phyloP scores from a whole-genome alignment of 2,888 invertebrate species.

The Stenoptilia bipunctidactyla region DNA sequence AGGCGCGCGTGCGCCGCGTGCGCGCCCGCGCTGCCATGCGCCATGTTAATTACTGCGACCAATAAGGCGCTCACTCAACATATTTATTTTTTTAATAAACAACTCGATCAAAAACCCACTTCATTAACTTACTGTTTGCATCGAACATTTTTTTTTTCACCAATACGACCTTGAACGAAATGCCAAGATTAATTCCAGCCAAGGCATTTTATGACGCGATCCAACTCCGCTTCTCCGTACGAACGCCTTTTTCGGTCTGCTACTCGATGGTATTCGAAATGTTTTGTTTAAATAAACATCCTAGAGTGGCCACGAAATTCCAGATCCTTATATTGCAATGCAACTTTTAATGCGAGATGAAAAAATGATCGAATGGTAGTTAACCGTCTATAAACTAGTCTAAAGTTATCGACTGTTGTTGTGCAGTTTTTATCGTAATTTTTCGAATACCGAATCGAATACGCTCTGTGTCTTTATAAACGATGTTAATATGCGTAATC shows the following conservation, averaged over 20 bases:
- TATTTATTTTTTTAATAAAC: conserved; percentile 48
- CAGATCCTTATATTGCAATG: conserved; percentile 52
- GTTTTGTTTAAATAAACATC: conserved; percentile 55
- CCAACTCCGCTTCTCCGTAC: conserved; percentile 31
- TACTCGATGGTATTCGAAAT: conserved; percentile 38
- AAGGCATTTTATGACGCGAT: conserved; percentile 37
- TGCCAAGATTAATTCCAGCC: conserved; percentile 50
- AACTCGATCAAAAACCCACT: conserved; percentile 34
- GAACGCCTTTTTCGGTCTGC: conserved; percentile 57
- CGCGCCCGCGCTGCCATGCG: conserved; percentile 32
- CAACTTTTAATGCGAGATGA: conserved; percentile 45
- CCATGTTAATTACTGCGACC: conserved; percentile 61
- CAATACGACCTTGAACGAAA: conserved; percentile 42
- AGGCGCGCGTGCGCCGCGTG: conserved; percentile 22
- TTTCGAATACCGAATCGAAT: conserved; percentile 12
- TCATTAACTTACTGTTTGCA: conserved; percentile 38
- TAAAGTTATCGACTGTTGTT: conserved; percentile 25
- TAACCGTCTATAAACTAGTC: conserved; percentile 40
- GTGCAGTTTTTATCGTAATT: conserved; percentile 11
- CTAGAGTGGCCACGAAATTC: conserved; percentile 50
- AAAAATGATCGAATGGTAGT: conserved; percentile 34
- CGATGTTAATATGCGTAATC: background rate
- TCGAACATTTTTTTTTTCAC: conserved; percentile 28
- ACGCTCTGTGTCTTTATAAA: background rate
- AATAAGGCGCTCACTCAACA: conserved; percentile 57